Base-by-base conservation (phyloP, 2,113 vertebrate species). In the Uria lomvia region DNA sequence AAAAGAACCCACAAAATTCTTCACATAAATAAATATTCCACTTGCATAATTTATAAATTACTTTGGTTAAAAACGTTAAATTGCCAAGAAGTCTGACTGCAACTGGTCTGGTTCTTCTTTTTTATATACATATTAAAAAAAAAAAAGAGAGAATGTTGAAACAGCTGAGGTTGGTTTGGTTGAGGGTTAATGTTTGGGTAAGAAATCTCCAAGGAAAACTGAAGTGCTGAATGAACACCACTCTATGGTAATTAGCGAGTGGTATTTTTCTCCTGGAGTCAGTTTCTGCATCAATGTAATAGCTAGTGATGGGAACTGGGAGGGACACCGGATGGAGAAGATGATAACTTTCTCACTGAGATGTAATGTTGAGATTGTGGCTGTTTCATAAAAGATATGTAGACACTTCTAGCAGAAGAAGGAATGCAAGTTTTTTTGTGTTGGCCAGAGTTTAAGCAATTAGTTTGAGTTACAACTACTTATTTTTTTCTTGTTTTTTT, bases 141-240 rank as follows among this genome's bases (percentile, higher is more conserved):
- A 74, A 53, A 63, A 60, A 72, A 63, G 80, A 50, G 30, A 60
- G 83, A 97, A 82, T 96, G 94, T 97, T 97, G 97, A 96, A 97
- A 97, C 95, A 97, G 96, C 97, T 96, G 96, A 97, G 63, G 89
- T 62, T 94, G 81, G 97, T 96, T 97, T 95, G 93, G 94, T 97
- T 89, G 96, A 92, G 84, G 94, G 89, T 95, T 97, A 92, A 79
- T 96, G 95, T 96, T 96, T 97, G 94, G 50, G 89, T 95, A 96
- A 88, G 96, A 92, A 97, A 50, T 87, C 95, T 97, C 97, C 94
- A 96, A 97, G 96, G 96, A 96, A 96, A 97, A 94, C 91, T 90
- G 70, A 96, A 97, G 94, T 95, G 95, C 91, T 95, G 95, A 97
- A 97, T 96, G 96, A 97, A 97, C 92, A 86, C 94, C 74, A 76